Percentiles rank a stretch among this genome's conserved stretches.
These are phyloP conservation scores for Aradophagus sp. DNA, from an alignment of 1,140 invertebrate species.

Conservation along the genomic window DNA sequence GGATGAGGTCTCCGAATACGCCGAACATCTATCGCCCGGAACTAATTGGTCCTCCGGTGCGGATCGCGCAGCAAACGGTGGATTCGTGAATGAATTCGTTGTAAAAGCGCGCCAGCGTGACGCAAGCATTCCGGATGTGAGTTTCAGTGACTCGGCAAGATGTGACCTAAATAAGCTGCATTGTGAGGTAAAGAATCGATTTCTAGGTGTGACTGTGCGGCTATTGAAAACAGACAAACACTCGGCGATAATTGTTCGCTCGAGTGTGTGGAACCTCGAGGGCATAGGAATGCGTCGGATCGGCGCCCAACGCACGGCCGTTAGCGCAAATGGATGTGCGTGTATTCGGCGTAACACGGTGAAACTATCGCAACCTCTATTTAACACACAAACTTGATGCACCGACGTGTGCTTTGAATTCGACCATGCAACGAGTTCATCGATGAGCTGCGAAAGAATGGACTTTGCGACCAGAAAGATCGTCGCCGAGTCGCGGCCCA, in stretches of 20 bases:
- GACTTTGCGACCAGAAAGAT: slow-evolving; percentile 6
- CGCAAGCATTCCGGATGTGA: slow-evolving; percentile 38
- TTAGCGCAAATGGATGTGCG: slow-evolving; percentile 43
- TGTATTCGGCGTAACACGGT: slow-evolving; percentile 46
- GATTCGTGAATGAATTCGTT: slow-evolving; percentile 27
- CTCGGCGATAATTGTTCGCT: slow-evolving; percentile 14
- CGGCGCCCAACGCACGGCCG: slow-evolving; percentile 6
- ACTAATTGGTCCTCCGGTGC: too few species aligned
- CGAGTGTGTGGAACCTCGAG: background rate
- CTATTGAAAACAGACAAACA: slow-evolving; percentile 31
- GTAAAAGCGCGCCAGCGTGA: slow-evolving; percentile 10
- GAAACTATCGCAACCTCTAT: slow-evolving; percentile 46
- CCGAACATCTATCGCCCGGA: too few species aligned
- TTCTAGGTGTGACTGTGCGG: slow-evolving; percentile 36
- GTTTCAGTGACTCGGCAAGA: slow-evolving; percentile 30
- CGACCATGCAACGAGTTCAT: slow-evolving; percentile 13
- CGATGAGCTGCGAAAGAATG: slow-evolving; percentile 16
- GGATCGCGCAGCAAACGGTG: slow-evolving; percentile 34
- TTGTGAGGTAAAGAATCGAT: slow-evolving; percentile 38
- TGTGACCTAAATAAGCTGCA: slow-evolving; percentile 42
- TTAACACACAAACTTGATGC: slow-evolving; percentile 25
- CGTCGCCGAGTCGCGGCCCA: slow-evolving; percentile 20
- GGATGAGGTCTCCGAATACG: too few species aligned
- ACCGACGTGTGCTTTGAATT: slow-evolving; percentile 33
- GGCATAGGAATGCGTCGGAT: slow-evolving; percentile 8